These are phyloP conservation scores for Palloptera scutellata DNA, from an alignment of 2,888 invertebrate species.

Conservation along the genomic window DNA sequence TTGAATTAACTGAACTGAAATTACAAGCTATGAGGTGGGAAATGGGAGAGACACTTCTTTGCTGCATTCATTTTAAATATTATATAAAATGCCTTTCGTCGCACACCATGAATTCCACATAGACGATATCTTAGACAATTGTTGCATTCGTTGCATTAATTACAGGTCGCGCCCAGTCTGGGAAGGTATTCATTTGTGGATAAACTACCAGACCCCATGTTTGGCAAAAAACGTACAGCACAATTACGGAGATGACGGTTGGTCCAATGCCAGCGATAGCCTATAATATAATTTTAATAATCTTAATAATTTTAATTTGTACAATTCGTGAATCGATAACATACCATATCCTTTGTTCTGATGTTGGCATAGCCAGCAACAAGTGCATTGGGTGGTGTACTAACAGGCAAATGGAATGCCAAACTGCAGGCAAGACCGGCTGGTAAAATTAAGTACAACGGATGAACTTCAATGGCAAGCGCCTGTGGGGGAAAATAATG, in stretches of 20 bases:
- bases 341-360: conserved; percentile 79
- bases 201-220: conserved; percentile 79
- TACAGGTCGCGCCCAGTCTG: conserved; percentile 68
- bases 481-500: conserved; percentile 66
- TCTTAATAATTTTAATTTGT: neutral
- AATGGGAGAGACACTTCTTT: neutral
- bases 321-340: conserved; percentile 18
- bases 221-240: conserved; percentile 77
- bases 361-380: conserved; percentile 85
- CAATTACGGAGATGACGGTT: conserved; percentile 76
- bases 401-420: conserved; percentile 93
- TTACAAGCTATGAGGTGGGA: neutral
- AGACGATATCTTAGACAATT: neutral
- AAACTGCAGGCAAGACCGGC: conserved; percentile 89
- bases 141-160: no score
- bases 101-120: conserved; percentile 12
- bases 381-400: conserved; percentile 94
- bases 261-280: conserved; percentile 81
- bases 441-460: conserved; percentile 88
- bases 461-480: conserved; percentile 77
- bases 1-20: neutral
- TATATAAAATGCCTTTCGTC: neutral
- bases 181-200: conserved; percentile 69
- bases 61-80: neutral
- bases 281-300: conserved; percentile 60